Percentiles rank a stretch among this genome's conserved stretches.
Conservation (phyloP, 2,113 vertebrate species). For the Osmerus eperlanus region DNA sequence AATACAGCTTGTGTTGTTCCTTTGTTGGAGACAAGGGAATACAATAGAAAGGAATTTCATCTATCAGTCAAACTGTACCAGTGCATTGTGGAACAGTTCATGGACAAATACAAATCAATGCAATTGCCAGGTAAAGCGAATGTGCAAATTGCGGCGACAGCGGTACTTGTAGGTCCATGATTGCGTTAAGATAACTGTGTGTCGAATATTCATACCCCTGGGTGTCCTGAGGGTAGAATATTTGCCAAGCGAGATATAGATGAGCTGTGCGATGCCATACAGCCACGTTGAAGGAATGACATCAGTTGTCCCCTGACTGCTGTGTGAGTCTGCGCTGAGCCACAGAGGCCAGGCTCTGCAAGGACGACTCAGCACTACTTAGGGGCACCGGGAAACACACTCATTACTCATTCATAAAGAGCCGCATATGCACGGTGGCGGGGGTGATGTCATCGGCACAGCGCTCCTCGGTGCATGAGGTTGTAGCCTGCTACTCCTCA, state of each 20-base stretch:
- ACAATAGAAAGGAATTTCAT: too few relatives aligned
- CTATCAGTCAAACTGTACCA: too few relatives aligned
- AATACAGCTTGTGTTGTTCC: too few relatives aligned
- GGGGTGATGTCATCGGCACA: conserved; percentile 33
- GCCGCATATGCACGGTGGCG: conserved; percentile 24
- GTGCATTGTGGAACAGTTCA: too few relatives aligned
- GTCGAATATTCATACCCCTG: too few relatives aligned
- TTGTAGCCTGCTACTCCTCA: too few relatives aligned
- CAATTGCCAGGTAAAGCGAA: too few relatives aligned
- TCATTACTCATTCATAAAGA: conserved; percentile 52
- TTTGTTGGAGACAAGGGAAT: too few relatives aligned
- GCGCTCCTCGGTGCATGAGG: not conserved
- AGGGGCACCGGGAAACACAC: not conserved
- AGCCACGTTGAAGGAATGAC: not conserved
- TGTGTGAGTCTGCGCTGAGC: not conserved
- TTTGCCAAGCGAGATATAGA: not conserved
- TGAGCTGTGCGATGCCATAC: not conserved
- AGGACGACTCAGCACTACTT: not conserved
- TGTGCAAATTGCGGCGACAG: too few relatives aligned
- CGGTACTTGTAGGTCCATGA: too few relatives aligned
- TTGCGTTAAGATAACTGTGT: too few relatives aligned
- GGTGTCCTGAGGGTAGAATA: not conserved
- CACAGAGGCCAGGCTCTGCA: not conserved
- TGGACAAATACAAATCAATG: too few relatives aligned
- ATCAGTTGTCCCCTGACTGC: not conserved